These are phyloP conservation scores for Numida meleagris DNA, from an alignment of 2,113 vertebrate genomes.

Conservation along the genomic window DNA sequence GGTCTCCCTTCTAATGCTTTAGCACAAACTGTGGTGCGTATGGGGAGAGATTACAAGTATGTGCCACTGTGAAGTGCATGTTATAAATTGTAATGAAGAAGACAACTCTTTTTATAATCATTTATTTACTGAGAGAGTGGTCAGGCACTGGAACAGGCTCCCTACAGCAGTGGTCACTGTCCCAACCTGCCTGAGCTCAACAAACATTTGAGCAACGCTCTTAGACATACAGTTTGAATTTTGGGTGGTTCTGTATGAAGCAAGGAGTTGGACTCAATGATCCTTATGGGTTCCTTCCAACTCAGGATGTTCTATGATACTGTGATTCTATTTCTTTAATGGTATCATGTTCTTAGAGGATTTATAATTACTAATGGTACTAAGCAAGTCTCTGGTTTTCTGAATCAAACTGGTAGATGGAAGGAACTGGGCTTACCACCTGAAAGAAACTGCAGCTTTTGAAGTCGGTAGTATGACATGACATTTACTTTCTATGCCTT, in stretches of 20 bases:
- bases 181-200: too few species aligned
- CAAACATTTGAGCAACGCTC: too few species aligned
- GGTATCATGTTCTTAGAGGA: not conserved
- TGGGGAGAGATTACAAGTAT: not conserved
- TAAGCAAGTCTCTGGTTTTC: not conserved
- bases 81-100: not conserved
- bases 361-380: not conserved
- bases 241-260: too few species aligned
- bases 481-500: not conserved
- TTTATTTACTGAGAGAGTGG: too few species aligned
- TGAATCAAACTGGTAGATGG: not conserved
- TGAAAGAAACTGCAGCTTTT: not conserved
- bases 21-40: not conserved
- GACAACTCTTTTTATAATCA: too few species aligned
- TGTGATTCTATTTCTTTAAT: not conserved
- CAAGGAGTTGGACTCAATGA: too few species aligned
- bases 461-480: not conserved
- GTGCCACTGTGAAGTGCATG: accelerated
- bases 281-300: too few species aligned
- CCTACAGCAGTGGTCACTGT: too few species aligned
- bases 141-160: too few species aligned
- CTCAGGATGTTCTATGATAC: too few species aligned
- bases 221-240: too few species aligned
- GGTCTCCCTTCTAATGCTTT: not conserved
- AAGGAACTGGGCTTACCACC: not conserved